Base-by-base conservation (phyloP, 2,888 invertebrate genomes). In the Beris morrisii region DNA sequence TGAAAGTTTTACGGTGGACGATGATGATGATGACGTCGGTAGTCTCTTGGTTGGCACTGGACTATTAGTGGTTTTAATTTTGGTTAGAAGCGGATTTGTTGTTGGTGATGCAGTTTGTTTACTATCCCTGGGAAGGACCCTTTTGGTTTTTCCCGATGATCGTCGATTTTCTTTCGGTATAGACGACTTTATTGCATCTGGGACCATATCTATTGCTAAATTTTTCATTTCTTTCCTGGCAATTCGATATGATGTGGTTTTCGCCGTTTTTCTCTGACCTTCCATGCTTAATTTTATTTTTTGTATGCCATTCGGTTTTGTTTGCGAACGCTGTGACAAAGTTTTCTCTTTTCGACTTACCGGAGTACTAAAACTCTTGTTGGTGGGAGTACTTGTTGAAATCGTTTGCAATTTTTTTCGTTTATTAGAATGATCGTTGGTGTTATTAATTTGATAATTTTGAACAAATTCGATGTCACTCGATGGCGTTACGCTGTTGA, bases 391-490 rank as follows among this genome's bases (percentile, higher is more conserved):
- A 38, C 22, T 61, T 50, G 32, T 6, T 15, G 45, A 4, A 13
- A 15, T 46, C 4, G 38, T 9, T 5, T 31, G 15, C 15, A 50
- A 59, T 7, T 12, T 22, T 11, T 22, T 44, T 45, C 31, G 30
- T 7, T 11, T 30, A 30, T 28, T 53, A 6, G 7, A 6, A n/a
- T 6, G 6, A 11, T 48, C 48, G 13, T 59, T 48, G 22, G 15
- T 58, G 22, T 32, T 32, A 13, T 15, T 61, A 38, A 61, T 11
- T 28, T 64, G 53, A 31, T 45, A 64, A 44, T 58, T 63, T 30
- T 68, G 66, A 11, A 59, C 32, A 13, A 58, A 64, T 52, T 69
- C 68, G 28, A 69, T 55, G n/a, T 69, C 69, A 64, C 67, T 69
- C 4, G 64, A 66, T 4, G 66, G 67, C 15, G 69, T 69, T 22